Conservation (phyloP, 1,140 invertebrate species). For the Brachionus plicatilis region DNA sequence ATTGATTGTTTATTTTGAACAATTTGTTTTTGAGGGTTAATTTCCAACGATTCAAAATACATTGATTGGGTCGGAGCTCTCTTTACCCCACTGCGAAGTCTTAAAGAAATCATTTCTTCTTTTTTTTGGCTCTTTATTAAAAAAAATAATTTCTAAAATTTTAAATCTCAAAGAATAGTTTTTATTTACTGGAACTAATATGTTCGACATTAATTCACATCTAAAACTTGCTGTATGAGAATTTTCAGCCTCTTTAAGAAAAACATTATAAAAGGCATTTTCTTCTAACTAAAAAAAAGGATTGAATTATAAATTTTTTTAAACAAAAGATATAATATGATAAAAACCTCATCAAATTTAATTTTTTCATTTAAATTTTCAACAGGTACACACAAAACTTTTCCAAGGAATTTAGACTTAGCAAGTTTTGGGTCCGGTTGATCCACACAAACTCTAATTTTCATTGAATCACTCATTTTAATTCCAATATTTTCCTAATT, state of each 20-base stretch:
- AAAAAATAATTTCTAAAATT: not conserved
- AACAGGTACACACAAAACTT: not conserved
- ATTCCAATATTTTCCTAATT: no score
- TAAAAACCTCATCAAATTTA: not conserved
- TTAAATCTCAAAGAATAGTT: not conserved
- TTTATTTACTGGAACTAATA: not conserved
- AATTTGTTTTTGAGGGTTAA: conserved; percentile 4
- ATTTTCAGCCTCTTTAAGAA: not conserved
- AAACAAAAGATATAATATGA: not conserved
- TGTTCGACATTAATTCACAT: not conserved
- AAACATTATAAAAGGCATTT: not conserved
- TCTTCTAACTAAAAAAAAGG: not conserved
- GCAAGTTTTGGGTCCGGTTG: not conserved
- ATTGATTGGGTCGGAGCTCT: not conserved
- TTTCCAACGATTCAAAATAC: not conserved
- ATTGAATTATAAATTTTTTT: not conserved
- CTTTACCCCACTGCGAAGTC: not conserved
- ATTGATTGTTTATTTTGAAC: not conserved
- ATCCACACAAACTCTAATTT: not conserved
- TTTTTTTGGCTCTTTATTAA: not conserved
- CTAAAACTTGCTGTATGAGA: not conserved
- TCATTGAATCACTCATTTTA: no score
- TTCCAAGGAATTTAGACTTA: not conserved
- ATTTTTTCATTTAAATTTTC: not conserved
- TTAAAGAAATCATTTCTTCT: not conserved